Evolutionary conservation across 1,140 invertebrate species (phyloP), one percentile per base, ranked within the genome.

Genomic region (Steinernema feltiae): DNA sequence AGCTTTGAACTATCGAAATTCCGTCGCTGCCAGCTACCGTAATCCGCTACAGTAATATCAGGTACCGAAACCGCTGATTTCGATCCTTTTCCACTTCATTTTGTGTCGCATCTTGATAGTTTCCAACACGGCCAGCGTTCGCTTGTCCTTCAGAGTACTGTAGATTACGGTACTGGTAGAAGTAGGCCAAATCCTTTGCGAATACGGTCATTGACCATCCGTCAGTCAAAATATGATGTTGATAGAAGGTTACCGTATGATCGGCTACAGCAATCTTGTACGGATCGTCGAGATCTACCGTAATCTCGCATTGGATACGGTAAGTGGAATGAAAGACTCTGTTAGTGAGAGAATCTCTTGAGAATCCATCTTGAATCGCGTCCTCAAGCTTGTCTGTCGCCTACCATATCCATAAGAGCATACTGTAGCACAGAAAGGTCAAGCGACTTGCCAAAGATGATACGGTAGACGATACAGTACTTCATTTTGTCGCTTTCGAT

Each of bases 201-300:
- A 84, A 76, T 21, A 84, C 76, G 29, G 79, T 81, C 76, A 84
- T 85, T 17, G 83, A 85, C 84, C 84, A 84, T 7, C 82, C 82
- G 48, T 84, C 82, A 2, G 83, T 84, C 17, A 84, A 31, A 48
- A 84, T 84, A 48, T 84, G 82, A 69, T 85, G 82, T 32, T 83
- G 81, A 69, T 77, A 79, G 69, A 85, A 70, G 24, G 82, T n/a
- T n/a, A 82, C 21, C 18, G 27, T 17, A 21, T 7, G 12, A 1
- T 24, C 31, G 15, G 18, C 15, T 17, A 63, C 12, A 3, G 53
- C 24, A 27, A 63, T 63, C 24, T 63, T 63, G 53, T 63, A 63
- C 2, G 53, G 53, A 21, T 63, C 53, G 3, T 63, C 53, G 24
- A 63, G 15, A 27, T 7, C 7, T 27, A 63, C 53, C 24, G 53